A percentile compares a stretch with the other conserved stretches of the same genome.
Evolutionary conservation across 2,113 vertebrate genomes (phyloP).

Genomic region (Capreolus pygargus): DNA sequence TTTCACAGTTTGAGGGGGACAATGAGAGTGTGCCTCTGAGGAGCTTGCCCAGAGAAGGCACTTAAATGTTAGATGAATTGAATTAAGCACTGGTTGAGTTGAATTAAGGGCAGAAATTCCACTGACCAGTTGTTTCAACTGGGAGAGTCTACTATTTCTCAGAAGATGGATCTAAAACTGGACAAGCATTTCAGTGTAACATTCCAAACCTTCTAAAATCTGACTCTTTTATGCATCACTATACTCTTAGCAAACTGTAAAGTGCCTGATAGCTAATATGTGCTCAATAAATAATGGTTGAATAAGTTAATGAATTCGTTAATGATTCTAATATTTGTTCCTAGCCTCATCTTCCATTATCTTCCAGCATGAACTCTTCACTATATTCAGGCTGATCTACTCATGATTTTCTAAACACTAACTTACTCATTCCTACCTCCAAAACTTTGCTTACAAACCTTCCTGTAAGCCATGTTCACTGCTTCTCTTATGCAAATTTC

Average conservation of each 20-base stretch:
- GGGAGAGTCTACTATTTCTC: neutral
- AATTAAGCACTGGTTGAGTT: neutral
- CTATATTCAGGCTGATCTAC: neutral
- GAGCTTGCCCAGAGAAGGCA: neutral
- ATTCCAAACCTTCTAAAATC: neutral
- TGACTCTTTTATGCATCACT: neutral
- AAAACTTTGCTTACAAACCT: neutral
- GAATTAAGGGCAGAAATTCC: neutral
- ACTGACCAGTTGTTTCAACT: neutral
- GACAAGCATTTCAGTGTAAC: neutral
- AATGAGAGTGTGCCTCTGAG: neutral
- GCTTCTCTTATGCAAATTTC: neutral
- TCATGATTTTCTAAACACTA: neutral
- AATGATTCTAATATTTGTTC: neutral
- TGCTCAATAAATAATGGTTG: neutral
- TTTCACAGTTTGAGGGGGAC: neutral
- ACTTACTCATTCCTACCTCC: neutral
- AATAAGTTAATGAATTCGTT: neutral
- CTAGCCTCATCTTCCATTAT: neutral
- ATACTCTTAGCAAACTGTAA: neutral
- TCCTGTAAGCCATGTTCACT: neutral
- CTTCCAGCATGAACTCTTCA: neutral
- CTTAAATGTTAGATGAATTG: neutral
- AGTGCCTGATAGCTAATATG: neutral
- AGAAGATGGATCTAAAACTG: neutral